Base-by-base conservation (phyloP, 1,140 invertebrate species). In the Temnothorax longispinosus region DNA sequence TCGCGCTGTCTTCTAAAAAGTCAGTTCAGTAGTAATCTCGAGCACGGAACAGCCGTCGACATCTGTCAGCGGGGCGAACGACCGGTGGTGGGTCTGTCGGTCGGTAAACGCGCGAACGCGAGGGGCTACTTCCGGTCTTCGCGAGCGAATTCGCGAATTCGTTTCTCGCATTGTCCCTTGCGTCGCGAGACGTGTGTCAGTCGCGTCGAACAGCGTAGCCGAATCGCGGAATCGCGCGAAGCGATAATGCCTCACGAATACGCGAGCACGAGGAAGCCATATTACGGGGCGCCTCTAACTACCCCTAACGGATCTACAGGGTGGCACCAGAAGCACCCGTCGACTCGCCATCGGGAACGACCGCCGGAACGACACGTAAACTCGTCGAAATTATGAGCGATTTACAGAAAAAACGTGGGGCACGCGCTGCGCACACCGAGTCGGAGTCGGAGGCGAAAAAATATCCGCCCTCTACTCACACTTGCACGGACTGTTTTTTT, bases 401-500 rank as follows among this genome's bases (percentile, higher is more conserved):
- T 71, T 52, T 13, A 6, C 0, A 7, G 38, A 32, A 38, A 38
- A 18, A 3, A 38, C 58, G 41, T 27, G 27, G 27, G 38, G 38
- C 3, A 41, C 38, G 38, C 38, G 38, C 38, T 6, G 6, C 38
- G 38, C 38, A 41, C 3, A 41, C 38, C 60, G 62, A 27, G 41
- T 8, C 52, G 52, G 18, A 0, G n/a, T n/a, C n/a, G n/a, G 47
- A 0, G 47, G 54, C 58, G 21, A n/a, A n/a, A 38, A 60, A 64
- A 38, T 27, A 44, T 38, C 13, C 32, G 85, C 75, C 69, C 77
- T 58, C 18, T 95, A 98, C 98, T 98, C 96, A 98, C 98, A 98
- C 97, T 98, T 98, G 95, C 97, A 97, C 93, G 98, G 98, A 95
- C 97, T 98, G 93, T 97, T 98, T 96, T 97, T 98, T 96, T 98